Base-by-base conservation (phyloP, 2,113 vertebrate genomes). In the Peromyscus californicus region DNA sequence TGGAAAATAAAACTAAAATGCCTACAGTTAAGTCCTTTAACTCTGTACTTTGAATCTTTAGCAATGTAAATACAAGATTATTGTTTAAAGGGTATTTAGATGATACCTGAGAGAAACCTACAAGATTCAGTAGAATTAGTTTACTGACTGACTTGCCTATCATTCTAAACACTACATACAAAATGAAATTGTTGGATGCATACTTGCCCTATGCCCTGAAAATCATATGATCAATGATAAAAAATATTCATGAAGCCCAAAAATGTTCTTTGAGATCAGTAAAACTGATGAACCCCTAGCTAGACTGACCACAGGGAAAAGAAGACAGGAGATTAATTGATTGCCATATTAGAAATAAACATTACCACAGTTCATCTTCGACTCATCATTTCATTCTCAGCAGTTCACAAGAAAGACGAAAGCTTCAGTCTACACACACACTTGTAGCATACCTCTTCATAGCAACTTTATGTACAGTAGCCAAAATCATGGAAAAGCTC, bases 1-100 rank as follows among this genome's bases (percentile, higher is more conserved):
- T 95, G 26, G 76, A 96, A 96, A 97, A 85, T 59, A 96, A 97
- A 93, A 96, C 78, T 92, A 69, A 97, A 96, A 96, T 95, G 54
- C 51, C 57, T 95, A 39, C 48, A 78, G 19, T 82, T 89, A 85
- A 72, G 63, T 78, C 76, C 95, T 97, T 95, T 82, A 76, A 82
- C 92, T 96, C 29, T 96, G 54, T 95, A 11, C 84, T 42, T 61
- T 83, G 63, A 89, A 67, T 96, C 61, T 95, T 93, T 63, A 69
- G 75, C 57, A 91, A 95, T 51, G 94, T 89, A 91, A 92, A 94
- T 90, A n/a, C 7, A 96, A 92, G 96, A 89, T 89, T 96, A 92
- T 90, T 95, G 85, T 96, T 78, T 94, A 89, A 96, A 88, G 79
- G 94, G 29, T 94, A 97, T 95, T 48, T 84, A 96, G 36, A 95